Evolutionary conservation across 2,797 vertebrate species (phyloP).

Genomic region (Halcyon smyrnensis): DNA sequence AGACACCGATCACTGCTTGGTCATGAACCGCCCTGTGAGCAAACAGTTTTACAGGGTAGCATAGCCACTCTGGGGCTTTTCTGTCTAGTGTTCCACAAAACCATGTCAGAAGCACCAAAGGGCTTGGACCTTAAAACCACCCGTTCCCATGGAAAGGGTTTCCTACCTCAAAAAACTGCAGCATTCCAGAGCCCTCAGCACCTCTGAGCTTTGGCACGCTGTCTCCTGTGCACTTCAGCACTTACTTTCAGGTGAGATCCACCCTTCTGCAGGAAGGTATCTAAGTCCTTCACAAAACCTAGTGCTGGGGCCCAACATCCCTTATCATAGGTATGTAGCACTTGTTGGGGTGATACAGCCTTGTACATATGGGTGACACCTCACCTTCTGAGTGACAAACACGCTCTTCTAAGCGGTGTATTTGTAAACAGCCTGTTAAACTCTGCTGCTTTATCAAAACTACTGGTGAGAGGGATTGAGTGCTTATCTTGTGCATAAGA

Average conservation of each 20-base stretch:
- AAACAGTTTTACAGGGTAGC: not conserved
- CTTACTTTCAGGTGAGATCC: not conserved
- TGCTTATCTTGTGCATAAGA: not conserved
- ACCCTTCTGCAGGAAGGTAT: not conserved
- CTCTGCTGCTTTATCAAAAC: not conserved
- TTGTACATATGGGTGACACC: not conserved
- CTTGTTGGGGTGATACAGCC: not conserved
- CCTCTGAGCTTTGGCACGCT: not conserved
- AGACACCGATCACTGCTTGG: conserved; percentile 18
- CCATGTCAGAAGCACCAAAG: not conserved
- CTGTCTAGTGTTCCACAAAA: not conserved
- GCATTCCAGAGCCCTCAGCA: not conserved
- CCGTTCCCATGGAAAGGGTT: not conserved
- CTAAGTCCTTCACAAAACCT: not conserved
- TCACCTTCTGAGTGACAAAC: accelerated
- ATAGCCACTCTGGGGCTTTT: not conserved
- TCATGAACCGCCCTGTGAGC: not conserved
- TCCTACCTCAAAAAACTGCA: not conserved
- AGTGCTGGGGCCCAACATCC: accelerated
- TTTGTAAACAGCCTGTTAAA: not conserved
- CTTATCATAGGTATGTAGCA: accelerated
- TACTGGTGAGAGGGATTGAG: not conserved
- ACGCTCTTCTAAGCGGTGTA: not conserved
- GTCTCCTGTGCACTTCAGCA: not conserved
- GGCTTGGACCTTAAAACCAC: not conserved